Evolutionary conservation across 2,888 invertebrate genomes (phyloP), one percentile per base, ranked within the genome.

Genomic region (Drosophila nr. fundita): DNA sequence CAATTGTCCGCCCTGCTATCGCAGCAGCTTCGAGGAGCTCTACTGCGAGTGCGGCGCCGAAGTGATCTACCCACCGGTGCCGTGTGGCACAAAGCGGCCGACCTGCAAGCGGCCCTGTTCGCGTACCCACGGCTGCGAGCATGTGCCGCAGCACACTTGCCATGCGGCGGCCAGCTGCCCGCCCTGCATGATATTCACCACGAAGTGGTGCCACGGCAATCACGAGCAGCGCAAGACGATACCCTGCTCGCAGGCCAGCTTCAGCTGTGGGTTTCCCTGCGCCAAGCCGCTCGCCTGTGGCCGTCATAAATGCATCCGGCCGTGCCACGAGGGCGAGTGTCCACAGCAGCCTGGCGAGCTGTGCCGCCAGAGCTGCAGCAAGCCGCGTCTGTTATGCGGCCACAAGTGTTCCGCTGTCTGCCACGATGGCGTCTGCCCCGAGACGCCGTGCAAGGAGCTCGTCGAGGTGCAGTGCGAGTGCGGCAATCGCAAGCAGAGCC

Each of bases 201-300:
- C 96, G 73, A 96, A 96, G 90, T 95, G 95, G 94, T 98, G 98
- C 91, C 95, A 96, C 91, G 97, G 97, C 21, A 94, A 94, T 8
- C 97, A 97, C 90, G 96, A 97, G 95, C 94, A 97, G 81, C 95
- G 98, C 8, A 96, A 97, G 89, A 97, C 98, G 55, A 97, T 99
- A 83, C 97, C 98, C 13, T 93, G 93, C 75, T 92, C 91, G 27
- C 93, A 93, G 92, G 95, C 95, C 38, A 97, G 97, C 89, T 96
- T 99, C 89, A 98, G 98, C 3, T 99, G 99, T 93, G 99, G 99
- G 0, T 92, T 97, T 78, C 95, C 97, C 0, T 99, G 99, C 92
- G 96, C 95, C 57, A 97, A 96, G 88, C 95, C 95, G 0, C 93
- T 99, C 84, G 94, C 95, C 0, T 99, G 99, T 91, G 96, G 96